phyloP scores from a whole-genome alignment of 92 coral and sea anemone genomes.

The Umimayanthus chanpuru region DNA sequence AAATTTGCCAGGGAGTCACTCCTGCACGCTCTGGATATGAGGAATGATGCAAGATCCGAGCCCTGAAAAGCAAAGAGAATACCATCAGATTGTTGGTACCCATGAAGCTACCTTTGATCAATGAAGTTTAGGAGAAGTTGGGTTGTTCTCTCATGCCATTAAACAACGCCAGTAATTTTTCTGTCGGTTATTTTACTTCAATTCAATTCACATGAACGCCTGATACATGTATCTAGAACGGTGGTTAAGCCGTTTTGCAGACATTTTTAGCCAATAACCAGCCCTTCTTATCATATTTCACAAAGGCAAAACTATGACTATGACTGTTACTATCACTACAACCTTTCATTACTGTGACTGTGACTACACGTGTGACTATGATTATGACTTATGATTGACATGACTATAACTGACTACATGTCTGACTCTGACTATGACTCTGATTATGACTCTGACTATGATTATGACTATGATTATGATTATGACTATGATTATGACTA shows the following conservation, averaged over 20 bases:
- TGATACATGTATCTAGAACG: neutral
- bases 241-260: neutral
- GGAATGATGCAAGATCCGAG: conserved; percentile 81
- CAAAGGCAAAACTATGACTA: too few species aligned
- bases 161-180: too few species aligned
- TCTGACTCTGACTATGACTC: too few species aligned
- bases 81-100: neutral
- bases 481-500: too few species aligned
- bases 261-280: neutral
- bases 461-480: too few species aligned
- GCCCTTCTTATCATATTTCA: neutral
- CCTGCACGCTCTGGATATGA: conserved; percentile 88
- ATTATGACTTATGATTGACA: too few species aligned
- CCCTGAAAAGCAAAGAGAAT: conserved; percentile 48
- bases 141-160: neutral
- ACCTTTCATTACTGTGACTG: too few species aligned
- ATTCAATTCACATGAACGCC: neutral
- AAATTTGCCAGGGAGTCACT: conserved; percentile 92
- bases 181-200: neutral
- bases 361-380: too few species aligned
- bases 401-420: too few species aligned
- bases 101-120: neutral
- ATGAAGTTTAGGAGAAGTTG: neutral
- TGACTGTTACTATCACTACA: too few species aligned
- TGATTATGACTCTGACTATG: too few species aligned